Percentiles rank a stretch among this genome's conserved stretches.
phyloP scores from a whole-genome alignment of 1,140 invertebrate genomes.

The Drosophila bipectinata region DNA sequence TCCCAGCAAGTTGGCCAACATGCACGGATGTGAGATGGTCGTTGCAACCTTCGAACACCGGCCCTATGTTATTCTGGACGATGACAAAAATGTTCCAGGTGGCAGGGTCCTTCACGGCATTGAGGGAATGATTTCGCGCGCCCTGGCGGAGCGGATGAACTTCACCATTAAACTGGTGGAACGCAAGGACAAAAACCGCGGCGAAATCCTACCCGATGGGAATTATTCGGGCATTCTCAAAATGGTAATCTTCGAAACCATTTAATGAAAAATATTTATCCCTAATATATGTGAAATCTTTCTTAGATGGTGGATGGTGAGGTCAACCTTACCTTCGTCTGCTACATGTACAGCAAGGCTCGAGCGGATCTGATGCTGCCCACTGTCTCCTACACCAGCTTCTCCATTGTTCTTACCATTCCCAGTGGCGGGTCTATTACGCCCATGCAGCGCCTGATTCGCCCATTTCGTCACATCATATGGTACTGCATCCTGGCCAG shows the following conservation, averaged over 20 bases:
- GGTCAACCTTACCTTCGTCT: constrained; percentile 67
- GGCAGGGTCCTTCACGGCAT: constrained; percentile 45
- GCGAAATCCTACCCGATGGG: constrained; percentile 56
- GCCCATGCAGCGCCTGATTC: constrained; percentile 58
- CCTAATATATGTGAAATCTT: neutral
- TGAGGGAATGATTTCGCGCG: constrained; percentile 57
- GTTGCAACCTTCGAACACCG: constrained; percentile 51
- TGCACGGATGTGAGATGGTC: constrained; percentile 58
- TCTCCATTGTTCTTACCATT: constrained; percentile 59
- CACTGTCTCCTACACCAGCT: constrained; percentile 57
- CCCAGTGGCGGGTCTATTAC: constrained; percentile 53
- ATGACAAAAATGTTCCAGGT: neutral
- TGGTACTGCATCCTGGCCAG: constrained; percentile 61
- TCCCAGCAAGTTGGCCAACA: constrained; percentile 48
- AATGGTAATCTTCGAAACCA: constrained; percentile 42
- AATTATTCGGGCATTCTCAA: constrained; percentile 64
- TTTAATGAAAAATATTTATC: neutral
- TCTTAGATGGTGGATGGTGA: constrained; percentile 61
- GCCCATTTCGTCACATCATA: constrained; percentile 59
- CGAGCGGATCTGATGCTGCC: constrained; percentile 60
- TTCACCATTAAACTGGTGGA: constrained; percentile 54
- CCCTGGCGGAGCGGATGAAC: constrained; percentile 67
- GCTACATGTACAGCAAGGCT: constrained; percentile 62
- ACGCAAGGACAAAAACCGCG: constrained; percentile 46
- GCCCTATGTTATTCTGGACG: constrained; percentile 47